Conservation (phyloP, 1,140 invertebrate genomes). For the Drosophila sturtevanti region DNA sequence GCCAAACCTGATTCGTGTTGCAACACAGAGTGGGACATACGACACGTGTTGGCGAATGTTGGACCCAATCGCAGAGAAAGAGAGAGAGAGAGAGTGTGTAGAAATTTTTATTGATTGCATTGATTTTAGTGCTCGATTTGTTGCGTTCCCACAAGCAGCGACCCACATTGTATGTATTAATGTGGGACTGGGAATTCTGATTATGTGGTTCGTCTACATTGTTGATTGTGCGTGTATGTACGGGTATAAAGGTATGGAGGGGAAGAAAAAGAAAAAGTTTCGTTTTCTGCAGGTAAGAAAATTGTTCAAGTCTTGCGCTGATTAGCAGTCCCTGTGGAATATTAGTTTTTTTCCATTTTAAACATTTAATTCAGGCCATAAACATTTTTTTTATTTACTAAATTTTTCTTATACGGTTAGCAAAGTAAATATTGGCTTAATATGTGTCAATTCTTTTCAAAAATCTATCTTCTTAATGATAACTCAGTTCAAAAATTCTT, state of each 20-base stretch:
- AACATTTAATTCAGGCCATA: too few species aligned
- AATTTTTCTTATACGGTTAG: too few species aligned
- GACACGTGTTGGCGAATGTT: conserved; percentile 39
- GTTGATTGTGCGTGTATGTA: neutral
- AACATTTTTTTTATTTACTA: too few species aligned
- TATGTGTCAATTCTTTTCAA: too few species aligned
- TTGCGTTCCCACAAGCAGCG: conserved; percentile 29
- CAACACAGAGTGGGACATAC: conserved; percentile 29
- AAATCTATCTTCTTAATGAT: too few species aligned
- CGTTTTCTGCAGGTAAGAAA: neutral
- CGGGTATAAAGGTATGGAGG: too few species aligned
- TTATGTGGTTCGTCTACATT: neutral
- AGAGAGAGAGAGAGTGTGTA: conserved; percentile 23
- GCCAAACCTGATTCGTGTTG: conserved; percentile 58
- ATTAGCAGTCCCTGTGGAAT: neutral
- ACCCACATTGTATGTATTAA: conserved; percentile 43
- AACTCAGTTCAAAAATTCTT: too few species aligned
- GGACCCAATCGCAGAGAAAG: conserved; percentile 3
- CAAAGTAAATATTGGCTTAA: too few species aligned
- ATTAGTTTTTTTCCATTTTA: too few species aligned
- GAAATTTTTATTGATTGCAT: conserved; percentile 74
- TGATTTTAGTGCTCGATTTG: conserved; percentile 70
- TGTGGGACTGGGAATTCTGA: neutral
- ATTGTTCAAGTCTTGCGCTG: neutral
- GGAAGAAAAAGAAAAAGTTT: neutral